A percentile compares a stretch with the other conserved stretches of the same genome.
phyloP scores from a whole-genome alignment of 2,113 vertebrate genomes.

The Otocyon megalotis region DNA sequence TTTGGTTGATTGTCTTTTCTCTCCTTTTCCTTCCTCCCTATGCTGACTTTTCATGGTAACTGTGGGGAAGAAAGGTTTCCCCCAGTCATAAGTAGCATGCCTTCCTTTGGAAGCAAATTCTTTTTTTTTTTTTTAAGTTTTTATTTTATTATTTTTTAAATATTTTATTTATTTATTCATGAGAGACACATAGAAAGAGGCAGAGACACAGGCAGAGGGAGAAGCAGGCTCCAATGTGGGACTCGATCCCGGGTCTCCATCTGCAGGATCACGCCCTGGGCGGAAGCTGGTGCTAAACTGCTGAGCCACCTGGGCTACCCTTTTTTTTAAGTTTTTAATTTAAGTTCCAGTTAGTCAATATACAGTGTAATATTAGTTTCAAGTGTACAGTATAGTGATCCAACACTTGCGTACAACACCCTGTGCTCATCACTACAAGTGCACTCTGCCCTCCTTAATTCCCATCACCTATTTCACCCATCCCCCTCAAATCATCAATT shows the following conservation, averaged over 20 bases:
- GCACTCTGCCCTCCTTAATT: not conserved
- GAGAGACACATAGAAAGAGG: too few species aligned
- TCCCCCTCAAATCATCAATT: not conserved
- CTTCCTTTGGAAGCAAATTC: constrained; percentile 22
- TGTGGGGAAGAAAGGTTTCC: not conserved
- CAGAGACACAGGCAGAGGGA: too few species aligned
- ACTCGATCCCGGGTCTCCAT: too few species aligned
- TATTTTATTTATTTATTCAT: too few species aligned
- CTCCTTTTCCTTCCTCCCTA: not conserved
- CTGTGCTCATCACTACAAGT: not conserved
- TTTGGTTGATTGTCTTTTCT: not conserved
- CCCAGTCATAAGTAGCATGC: not conserved
- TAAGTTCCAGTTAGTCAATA: not conserved
- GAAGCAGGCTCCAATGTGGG: too few species aligned
- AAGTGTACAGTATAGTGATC: not conserved
- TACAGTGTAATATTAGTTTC: not conserved
- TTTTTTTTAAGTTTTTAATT: not conserved
- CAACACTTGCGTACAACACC: not conserved
- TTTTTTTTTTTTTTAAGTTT: not conserved
- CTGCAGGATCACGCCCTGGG: too few species aligned
- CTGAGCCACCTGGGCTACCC: too few species aligned
- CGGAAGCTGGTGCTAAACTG: too few species aligned
- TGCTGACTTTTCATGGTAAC: constrained; percentile 7
- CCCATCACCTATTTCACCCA: not conserved
- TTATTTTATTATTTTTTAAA: not conserved